Base-by-base conservation (phyloP, 2,113 vertebrate species). In the Dicrurus megarhynchus region DNA sequence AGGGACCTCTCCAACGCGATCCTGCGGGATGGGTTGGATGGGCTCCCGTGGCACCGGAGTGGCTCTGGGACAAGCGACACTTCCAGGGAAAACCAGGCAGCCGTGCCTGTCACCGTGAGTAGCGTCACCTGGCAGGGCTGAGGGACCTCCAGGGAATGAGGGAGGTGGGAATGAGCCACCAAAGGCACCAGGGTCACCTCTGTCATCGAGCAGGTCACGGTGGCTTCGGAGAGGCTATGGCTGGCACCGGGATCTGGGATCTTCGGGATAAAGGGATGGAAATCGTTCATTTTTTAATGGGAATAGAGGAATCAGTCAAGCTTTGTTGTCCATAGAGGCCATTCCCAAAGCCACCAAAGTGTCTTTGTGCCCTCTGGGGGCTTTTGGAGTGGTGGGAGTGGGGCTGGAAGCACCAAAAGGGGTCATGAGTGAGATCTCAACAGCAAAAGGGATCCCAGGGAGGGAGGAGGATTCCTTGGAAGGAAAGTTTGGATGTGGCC, bases 1-100 rank as follows among this genome's bases (percentile, higher is more conserved):
- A 98, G 98, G 96, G 97, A 98, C 21, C 97, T 99, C 96, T 98
- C 98, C 24, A 90, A 99, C 3, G 96, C 91, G 9, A 96, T 99
- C 60, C 97, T 98, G 78, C 96, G 95, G 95, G 97, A 98, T 0
- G 98, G 99, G 15, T 94, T 98, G 76, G 98, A 98, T 11, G 97
- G 97, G 67, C 92, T 99, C 55, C 96, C 98, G 55, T 94, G 90
- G 52, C 98, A 98, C 41, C 81, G 98, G 24, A 77, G 64, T 22
- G 95, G 76, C 47, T 96, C 94, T 63, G 94, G 95, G 91, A 97
- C 70, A 49, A 74, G 64, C 57, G 71, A 97, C 57, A 96, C 71
- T 20, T 95, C 96, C 67, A 61, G 53, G 87, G 98, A 96, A 44
- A 96, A 90, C n/a, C 98, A 97, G 21, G 92, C 82, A 35, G 97